Base-by-base conservation (phyloP, 1,140 invertebrate genomes). In the Melitaea cinxia region DNA sequence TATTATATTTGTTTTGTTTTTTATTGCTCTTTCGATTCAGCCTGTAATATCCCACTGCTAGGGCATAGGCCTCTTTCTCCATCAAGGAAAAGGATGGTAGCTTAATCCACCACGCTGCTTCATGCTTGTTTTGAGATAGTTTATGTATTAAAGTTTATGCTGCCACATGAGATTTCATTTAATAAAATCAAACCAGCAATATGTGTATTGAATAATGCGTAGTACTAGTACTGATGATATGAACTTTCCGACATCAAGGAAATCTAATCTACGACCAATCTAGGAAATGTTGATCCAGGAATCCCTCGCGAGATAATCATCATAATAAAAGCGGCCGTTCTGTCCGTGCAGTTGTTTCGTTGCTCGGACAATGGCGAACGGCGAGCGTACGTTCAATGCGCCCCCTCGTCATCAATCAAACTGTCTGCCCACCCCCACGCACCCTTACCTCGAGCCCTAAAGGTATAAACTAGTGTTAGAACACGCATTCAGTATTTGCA, bases 391-490 rank as follows among this genome's bases (percentile, higher is more conserved):
- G 77, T 75, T 84, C 78, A 86, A 85, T 81, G 77, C 77, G 69
- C 75, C 80, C 78, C 77, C 62, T 74, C 77, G 75, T 88, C 87
- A 88, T 89, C 87, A 88, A 89, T 89, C 87, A 89, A 81, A 75
- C 66, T 72, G 59, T 66, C 57, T 63, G 50, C 73, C 73, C 76
- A 74, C 69, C 73, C 76, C 75, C 69, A 63, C 69, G 49, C 45
- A 37, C 58, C 59, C 61, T 42, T 15, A 49, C 39, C 56, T 60
- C 49, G 24, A 56, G 45, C 61, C 65, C 55, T 57, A 49, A 70
- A 70, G 68, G 68, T 65, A 68, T 50, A 57, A 59, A 68, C 60
- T 53, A 58, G 42, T 42, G 47, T 67, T 67, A 67, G 65, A 56
- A 28, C 58, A 53, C 33, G 26, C 57, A 26, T 55, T 60, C 50